phyloP scores from a whole-genome alignment of 1,140 invertebrate species.

The Drosophila carrolli region DNA sequence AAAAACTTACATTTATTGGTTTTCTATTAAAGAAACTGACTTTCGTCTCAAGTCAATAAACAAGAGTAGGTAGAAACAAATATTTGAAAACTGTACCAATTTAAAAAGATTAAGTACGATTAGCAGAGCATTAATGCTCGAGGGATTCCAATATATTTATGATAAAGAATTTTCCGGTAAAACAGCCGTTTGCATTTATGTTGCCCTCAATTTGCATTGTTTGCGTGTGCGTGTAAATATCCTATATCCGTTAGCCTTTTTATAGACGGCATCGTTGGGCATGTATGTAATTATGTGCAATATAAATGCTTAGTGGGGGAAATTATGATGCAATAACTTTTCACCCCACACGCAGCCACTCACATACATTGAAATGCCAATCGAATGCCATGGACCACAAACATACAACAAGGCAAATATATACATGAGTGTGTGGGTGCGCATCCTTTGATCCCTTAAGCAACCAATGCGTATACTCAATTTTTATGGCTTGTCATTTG shows the following conservation, averaged over 20 bases:
- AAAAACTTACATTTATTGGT: too few species aligned
- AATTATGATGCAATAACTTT: conserved; percentile 74
- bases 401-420: conserved; percentile 1
- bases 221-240: conserved; percentile 22
- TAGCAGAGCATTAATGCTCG: neutral
- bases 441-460: conserved; percentile 69
- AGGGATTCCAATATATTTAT: neutral
- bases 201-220: conserved; percentile 42
- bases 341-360: conserved; percentile 41
- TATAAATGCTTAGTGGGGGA: conserved; percentile 59
- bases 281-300: conserved; percentile 63
- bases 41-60: too few species aligned
- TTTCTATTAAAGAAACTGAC: too few species aligned
- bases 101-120: neutral
- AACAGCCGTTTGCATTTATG: conserved; percentile 6
- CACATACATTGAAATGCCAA: conserved; percentile 56
- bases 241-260: conserved; percentile 41
- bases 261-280: conserved; percentile 31
- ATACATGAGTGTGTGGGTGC: conserved; percentile 10
- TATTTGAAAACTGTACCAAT: neutral
- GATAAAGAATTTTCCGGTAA: neutral
- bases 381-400: conserved; percentile 39
- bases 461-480: conserved; percentile 77
- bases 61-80: too few species aligned
- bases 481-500: conserved; percentile 80